These are phyloP conservation scores for Drosophila nannoptera DNA, from an alignment of 1,140 invertebrate genomes.

Conservation along the genomic window DNA sequence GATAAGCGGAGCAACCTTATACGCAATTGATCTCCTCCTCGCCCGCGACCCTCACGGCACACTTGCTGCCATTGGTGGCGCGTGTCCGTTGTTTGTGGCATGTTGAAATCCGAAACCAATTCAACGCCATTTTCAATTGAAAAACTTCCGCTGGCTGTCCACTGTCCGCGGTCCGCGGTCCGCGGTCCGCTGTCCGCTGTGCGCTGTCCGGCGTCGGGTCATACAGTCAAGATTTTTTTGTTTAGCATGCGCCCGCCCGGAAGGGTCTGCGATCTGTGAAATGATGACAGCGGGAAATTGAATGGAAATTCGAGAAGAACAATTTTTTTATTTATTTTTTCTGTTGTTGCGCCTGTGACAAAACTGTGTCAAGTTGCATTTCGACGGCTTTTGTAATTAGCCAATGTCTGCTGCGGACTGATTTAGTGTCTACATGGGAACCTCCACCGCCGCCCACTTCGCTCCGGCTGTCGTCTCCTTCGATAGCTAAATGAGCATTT, in stretches of 20 bases:
- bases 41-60: too few relatives aligned
- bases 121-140: conserved; percentile 70
- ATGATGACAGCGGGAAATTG: conserved; percentile 44
- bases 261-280: conserved; percentile 19
- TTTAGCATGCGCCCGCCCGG: conserved; percentile 44
- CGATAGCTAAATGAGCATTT: conserved; percentile 77
- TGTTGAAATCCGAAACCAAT: conserved; percentile 63
- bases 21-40: too few relatives aligned
- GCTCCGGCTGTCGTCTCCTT: conserved; percentile 31
- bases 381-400: conserved; percentile 49
- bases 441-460: conserved; percentile 13
- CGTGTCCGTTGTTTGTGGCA: conserved; percentile 45
- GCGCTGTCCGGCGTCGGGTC: too few relatives aligned
- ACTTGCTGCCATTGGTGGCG: conserved; percentile 30
- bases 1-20: too few relatives aligned
- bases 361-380: conserved; percentile 68
- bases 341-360: conserved; percentile 45
- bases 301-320: conserved; percentile 54
- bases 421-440: conserved; percentile 73
- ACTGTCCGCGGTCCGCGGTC: conserved; percentile 1
- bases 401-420: conserved; percentile 71
- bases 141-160: conserved; percentile 55
- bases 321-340: conserved; percentile 19
- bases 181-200: too few relatives aligned
- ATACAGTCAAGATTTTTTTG: conserved; percentile 52